These are phyloP conservation scores for Saccopteryx bilineata DNA, from an alignment of 2,113 vertebrate species.

Conservation along the genomic window DNA sequence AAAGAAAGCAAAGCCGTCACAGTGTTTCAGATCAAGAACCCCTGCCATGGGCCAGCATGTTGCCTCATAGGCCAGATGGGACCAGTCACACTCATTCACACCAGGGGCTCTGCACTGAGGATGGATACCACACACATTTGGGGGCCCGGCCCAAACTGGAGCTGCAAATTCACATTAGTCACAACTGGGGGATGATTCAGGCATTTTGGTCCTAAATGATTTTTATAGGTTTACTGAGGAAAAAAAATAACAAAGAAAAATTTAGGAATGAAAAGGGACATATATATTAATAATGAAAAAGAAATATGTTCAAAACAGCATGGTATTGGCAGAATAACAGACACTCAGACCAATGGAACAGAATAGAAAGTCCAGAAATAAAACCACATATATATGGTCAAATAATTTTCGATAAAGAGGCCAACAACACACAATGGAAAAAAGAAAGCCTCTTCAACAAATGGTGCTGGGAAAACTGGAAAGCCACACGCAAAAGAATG, in stretches of 20 bases:
- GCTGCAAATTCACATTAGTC: neutral
- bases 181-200: too few relatives aligned
- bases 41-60: neutral
- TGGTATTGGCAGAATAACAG: too few relatives aligned
- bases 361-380: too few relatives aligned
- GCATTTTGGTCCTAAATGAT: neutral
- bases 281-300: neutral
- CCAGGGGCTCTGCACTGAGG: neutral
- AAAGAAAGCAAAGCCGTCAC: neutral
- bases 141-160: accelerated
- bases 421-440: too few relatives aligned
- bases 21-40: neutral
- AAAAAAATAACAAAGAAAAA: neutral
- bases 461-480: too few relatives aligned
- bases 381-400: too few relatives aligned
- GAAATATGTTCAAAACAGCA: too few relatives aligned
- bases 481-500: too few relatives aligned
- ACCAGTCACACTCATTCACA: neutral
- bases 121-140: neutral
- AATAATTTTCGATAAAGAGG: too few relatives aligned
- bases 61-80: neutral
- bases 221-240: neutral
- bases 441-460: too few relatives aligned
- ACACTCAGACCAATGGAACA: too few relatives aligned
- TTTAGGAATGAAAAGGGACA: neutral